phyloP scores from a whole-genome alignment of 2,113 vertebrate genomes.

The Azemiops feae region DNA sequence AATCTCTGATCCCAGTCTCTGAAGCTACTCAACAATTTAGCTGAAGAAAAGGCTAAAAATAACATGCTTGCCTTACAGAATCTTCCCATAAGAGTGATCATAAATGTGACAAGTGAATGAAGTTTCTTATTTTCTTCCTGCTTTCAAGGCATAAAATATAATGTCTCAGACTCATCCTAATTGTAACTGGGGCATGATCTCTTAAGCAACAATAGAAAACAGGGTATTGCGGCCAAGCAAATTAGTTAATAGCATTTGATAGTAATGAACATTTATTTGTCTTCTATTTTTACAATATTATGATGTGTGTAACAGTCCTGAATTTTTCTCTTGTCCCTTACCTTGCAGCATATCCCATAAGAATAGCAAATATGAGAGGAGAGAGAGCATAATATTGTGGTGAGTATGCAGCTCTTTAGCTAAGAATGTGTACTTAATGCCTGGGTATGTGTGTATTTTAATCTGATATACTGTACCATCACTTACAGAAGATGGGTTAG shows the following conservation, averaged over 20 bases:
- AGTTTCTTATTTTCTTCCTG: no score
- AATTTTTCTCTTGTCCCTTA: background rate
- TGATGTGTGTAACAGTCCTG: background rate
- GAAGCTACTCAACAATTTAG: background rate
- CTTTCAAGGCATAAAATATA: background rate
- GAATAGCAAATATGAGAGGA: background rate
- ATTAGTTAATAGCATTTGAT: background rate
- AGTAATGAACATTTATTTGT: background rate
- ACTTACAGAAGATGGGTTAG: background rate
- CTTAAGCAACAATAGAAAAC: background rate
- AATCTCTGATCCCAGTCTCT: conserved; percentile 1
- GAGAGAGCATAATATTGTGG: background rate
- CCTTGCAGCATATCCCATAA: background rate
- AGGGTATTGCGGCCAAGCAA: background rate
- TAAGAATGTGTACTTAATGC: background rate
- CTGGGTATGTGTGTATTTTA: background rate
- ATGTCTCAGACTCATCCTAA: background rate
- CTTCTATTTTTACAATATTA: background rate
- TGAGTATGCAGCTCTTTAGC: background rate
- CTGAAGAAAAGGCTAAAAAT: background rate
- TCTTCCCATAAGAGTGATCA: background rate
- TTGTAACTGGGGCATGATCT: background rate
- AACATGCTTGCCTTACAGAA: background rate
- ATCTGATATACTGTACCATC: background rate
- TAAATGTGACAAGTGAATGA: background rate